phyloP scores from a whole-genome alignment of 2,888 invertebrate species.

The Leptinotarsa rubiginosa region DNA sequence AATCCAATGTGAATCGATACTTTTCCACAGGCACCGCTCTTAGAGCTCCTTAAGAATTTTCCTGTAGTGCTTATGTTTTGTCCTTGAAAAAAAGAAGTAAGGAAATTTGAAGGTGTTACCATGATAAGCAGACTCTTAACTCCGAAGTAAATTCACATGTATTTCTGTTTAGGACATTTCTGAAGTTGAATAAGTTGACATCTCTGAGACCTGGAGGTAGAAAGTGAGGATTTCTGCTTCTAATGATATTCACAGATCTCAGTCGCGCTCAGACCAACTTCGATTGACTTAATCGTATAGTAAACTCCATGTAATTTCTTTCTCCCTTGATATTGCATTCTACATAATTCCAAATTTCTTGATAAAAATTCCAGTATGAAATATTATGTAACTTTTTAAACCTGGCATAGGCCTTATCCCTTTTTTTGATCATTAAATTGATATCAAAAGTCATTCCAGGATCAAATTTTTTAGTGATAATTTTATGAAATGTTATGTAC shows the following conservation, averaged over 20 bases:
- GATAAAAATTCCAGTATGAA: conserved; percentile 1
- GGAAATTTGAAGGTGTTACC: too few relatives aligned
- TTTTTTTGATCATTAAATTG: not conserved
- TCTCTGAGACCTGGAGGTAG: too few relatives aligned
- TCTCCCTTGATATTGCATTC: not conserved
- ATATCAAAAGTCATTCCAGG: conserved; percentile 4
- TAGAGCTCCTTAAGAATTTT: too few relatives aligned
- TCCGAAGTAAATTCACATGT: too few relatives aligned
- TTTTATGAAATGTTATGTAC: too few relatives aligned
- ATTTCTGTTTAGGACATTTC: too few relatives aligned
- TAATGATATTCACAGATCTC: not conserved
- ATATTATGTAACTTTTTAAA: not conserved
- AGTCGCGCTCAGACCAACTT: not conserved
- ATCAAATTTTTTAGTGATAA: not conserved
- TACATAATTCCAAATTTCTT: conserved; percentile 2
- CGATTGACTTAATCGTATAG: not conserved
- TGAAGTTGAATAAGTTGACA: too few relatives aligned
- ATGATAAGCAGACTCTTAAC: too few relatives aligned
- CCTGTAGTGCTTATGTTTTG: too few relatives aligned
- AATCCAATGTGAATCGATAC: too few relatives aligned
- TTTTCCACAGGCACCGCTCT: too few relatives aligned
- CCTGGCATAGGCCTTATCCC: not conserved
- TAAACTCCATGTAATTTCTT: not conserved
- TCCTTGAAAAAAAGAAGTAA: too few relatives aligned
- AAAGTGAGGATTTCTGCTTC: not conserved